Percentiles rank a stretch among this genome's conserved stretches.
These are phyloP conservation scores for Hartigia nigra DNA, from an alignment of 2,888 invertebrate species.

Conservation along the genomic window DNA sequence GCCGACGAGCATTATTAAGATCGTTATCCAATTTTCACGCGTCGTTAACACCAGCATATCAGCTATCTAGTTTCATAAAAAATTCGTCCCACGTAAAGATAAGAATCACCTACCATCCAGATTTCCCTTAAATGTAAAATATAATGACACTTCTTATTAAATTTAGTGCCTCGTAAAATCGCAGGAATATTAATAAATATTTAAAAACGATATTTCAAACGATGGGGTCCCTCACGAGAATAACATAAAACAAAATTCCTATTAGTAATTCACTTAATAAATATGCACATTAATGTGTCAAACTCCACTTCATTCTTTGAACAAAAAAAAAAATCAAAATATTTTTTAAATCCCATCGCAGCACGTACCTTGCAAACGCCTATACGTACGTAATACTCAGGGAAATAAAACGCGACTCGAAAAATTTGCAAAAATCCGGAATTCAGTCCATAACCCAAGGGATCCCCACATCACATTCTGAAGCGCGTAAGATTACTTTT, in stretches of 20 bases:
- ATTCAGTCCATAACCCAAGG: not conserved
- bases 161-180: not conserved
- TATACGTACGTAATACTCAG: not conserved
- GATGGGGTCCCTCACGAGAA: not conserved
- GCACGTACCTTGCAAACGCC: not conserved
- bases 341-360: not conserved
- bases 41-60: not conserved
- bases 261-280: not conserved
- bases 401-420: not conserved
- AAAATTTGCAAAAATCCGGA: not conserved
- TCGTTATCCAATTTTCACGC: slow-evolving; percentile 1
- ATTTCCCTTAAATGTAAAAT: not conserved
- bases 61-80: not conserved
- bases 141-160: not conserved
- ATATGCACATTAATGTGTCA: not conserved
- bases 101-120: not conserved
- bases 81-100: not conserved
- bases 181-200: not conserved
- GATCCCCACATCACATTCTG: not conserved
- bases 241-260: not conserved
- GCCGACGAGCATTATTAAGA: slow-evolving; percentile 6
- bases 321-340: not conserved
- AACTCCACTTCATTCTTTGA: not conserved
- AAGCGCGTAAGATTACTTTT: slow-evolving; percentile 25
- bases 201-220: not conserved